Percentiles rank a stretch among this genome's conserved stretches.
Conservation (phyloP, 2,888 invertebrate genomes). For the Heteromyza rotundicornis region DNA sequence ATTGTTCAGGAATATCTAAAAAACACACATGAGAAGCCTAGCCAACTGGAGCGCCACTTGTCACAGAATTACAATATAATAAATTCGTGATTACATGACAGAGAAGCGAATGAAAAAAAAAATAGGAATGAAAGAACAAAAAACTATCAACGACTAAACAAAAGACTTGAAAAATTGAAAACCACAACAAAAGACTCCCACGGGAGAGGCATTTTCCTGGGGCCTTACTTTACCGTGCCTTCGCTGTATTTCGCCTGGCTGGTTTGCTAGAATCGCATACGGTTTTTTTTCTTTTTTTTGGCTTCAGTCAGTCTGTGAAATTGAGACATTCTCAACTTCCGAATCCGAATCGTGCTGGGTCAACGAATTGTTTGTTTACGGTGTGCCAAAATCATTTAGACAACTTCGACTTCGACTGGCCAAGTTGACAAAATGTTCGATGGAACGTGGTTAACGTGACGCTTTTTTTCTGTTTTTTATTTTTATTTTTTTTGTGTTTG, state of each 20-base stretch:
- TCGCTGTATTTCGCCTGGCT: constrained; percentile 6
- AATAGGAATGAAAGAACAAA: constrained; percentile 26
- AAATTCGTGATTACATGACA: constrained; percentile 62
- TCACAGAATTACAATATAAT: constrained; percentile 62
- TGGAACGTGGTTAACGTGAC: constrained; percentile 60
- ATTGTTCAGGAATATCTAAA: too few relatives aligned
- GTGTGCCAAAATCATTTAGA: constrained; percentile 59
- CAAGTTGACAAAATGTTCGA: constrained; percentile 60
- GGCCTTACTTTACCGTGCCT: neutral
- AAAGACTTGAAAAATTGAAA: constrained; percentile 14
- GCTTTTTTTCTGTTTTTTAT: constrained; percentile 20
- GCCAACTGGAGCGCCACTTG: constrained; percentile 57
- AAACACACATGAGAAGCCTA: neutral
- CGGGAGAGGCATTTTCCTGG: constrained; percentile 36
- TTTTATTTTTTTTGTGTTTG: constrained; percentile 20
- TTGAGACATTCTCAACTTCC: constrained; percentile 46
- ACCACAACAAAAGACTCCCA: constrained; percentile 33
- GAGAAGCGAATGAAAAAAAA: constrained; percentile 33
- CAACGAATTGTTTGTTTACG: constrained; percentile 56
- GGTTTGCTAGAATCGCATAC: constrained; percentile 14
- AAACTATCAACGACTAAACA: constrained; percentile 45
- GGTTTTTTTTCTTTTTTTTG: constrained; percentile 22
- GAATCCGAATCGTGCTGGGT: constrained; percentile 59
- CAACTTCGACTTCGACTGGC: constrained; percentile 28
- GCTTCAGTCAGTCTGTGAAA: constrained; percentile 3